Base-by-base conservation (phyloP, 2,113 vertebrate genomes). In the Phainopepla nitens region DNA sequence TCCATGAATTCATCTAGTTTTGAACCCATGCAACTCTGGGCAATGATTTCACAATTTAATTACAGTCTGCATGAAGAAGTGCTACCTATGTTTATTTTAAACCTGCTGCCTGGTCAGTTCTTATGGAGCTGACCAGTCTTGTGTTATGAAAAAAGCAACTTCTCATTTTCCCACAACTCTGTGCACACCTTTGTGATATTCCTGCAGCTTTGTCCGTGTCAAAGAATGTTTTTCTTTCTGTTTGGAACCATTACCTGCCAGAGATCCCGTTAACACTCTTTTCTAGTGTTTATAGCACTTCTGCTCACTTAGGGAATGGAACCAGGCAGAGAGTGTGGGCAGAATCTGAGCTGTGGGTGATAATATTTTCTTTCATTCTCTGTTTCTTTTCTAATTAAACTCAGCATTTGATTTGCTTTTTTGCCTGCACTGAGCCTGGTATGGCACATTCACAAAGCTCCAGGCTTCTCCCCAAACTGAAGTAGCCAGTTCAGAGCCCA, bases 1-100 rank as follows among this genome's bases (percentile, higher is more conserved):
- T 93, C 94, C 94, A 95, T 72, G 78, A 96, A 96, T 95, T 93
- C 92, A 94, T 94, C 95, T 94, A 36, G 62, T 82, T 95, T 79
- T 95, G 90, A 96, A 64, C 44, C 64, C 73, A 94, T 75, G 80
- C 56, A 84, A 93, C 69, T 89, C 60, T 71, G 78, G 87, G 90
- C 87, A 87, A 82, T 7, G 53, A 89, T 75, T 95, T 94, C 94
- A 82, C 87, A 78, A 91, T 66, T 73, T 93, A 89, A 89, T 89
- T 91, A 82, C 9, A 41, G 53, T 93, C 79, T 61, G 58, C 94
- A 75, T 61, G 66, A 71, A 79, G n/a, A 89, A 64, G 29, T 44
- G 35, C 78, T 76, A 82, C 66, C 45, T 33, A 51, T 87, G 82
- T 93, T 93, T 85, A 56, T 79, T 93, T 87, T 75, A 93, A 94